These are phyloP conservation scores for Odontamblyopus rebecca DNA, from an alignment of 2,797 vertebrate species.

Conservation along the genomic window DNA sequence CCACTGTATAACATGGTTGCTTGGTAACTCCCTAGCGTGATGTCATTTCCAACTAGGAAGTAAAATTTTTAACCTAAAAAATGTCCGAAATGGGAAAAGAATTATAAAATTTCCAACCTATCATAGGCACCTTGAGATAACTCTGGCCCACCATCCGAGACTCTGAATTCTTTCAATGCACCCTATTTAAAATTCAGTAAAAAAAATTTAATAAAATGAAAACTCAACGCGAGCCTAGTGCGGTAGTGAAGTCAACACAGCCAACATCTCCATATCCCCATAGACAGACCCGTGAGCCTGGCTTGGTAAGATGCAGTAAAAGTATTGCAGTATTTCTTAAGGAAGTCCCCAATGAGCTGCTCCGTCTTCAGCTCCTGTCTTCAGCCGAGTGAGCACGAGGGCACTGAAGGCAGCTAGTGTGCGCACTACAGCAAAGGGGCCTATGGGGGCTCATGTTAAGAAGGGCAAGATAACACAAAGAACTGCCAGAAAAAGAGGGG, in stretches of 20 bases:
- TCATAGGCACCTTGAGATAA: not conserved
- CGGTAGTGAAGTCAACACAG: constrained; percentile 9
- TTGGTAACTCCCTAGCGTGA: too few relatives aligned
- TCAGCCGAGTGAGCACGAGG: constrained; percentile 34
- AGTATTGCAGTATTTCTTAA: constrained; percentile 20
- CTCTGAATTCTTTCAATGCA: not conserved
- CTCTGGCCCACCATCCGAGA: not conserved
- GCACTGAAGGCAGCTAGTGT: constrained; percentile 20
- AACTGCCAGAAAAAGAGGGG: constrained; percentile 3
- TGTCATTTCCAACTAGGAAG: too few relatives aligned
- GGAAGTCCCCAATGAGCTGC: constrained; percentile 33
- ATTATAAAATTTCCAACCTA: too few relatives aligned
- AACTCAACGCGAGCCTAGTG: constrained; percentile 6
- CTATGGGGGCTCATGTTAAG: constrained; percentile 27
- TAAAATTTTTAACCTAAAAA: too few relatives aligned
- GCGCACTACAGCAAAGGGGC: constrained; percentile 19
- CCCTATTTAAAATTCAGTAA: constrained; percentile 11
- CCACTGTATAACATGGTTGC: too few relatives aligned
- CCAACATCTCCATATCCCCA: constrained; percentile 18
- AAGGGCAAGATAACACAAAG: constrained; percentile 16
- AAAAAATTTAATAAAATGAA: not conserved
- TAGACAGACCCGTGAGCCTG: constrained; percentile 20
- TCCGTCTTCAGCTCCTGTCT: constrained; percentile 28
- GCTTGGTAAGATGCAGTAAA: constrained; percentile 26
- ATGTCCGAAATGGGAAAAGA: too few relatives aligned